Base-by-base conservation (phyloP, 2,888 invertebrate species). In the Smittia sp. region DNA sequence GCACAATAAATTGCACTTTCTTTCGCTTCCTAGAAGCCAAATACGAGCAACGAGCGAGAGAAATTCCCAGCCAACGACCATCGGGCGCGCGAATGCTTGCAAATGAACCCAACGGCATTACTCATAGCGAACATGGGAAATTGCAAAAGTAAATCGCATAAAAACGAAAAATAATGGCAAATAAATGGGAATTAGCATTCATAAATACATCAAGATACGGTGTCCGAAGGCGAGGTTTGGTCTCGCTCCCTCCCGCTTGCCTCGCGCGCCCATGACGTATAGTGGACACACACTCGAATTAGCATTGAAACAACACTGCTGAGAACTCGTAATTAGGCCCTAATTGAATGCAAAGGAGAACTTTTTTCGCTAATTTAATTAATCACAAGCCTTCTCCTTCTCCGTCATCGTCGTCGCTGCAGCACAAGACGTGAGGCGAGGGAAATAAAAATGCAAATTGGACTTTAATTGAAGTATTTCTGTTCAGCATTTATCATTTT, bases 151-250 rank as follows among this genome's bases (percentile, higher is more conserved):
- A 72, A 72, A 72, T 72, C 72, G 62, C 72, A 72, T 70, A 32
- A 58, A 52, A 70, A 68, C 18, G 11, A 68, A 68, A 68, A 54
- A 52, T 69, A n/a, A 52, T 18, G 54, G 54, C 52, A 69, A 54
- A 54, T 69, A 54, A 52, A 15, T 25, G 27, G 13, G 27, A 25
- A 69, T 72, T 72, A 62, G 39, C 72, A 72, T 72, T 62, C 70
- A 70, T 72, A 72, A 72, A 52, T 72, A 72, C 62, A 72, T 72
- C 72, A 72, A 58, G 58, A 58, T 58, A 58, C 22, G 18, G 22
- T 58, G 58, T 22, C 58, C 58, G 22, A 58, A 58, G 63, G 63
- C 22, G 63, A 63, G 63, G 63, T 63, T 25, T 3, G 46, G 2
- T 46, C 46, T 15, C 11, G 2, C 15, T 11, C 58, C 4, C 1